A percentile compares a stretch with the other conserved stretches of the same genome.
Evolutionary conservation across 1,140 invertebrate genomes (phyloP).

Genomic region (Drosophila murphyi): DNA sequence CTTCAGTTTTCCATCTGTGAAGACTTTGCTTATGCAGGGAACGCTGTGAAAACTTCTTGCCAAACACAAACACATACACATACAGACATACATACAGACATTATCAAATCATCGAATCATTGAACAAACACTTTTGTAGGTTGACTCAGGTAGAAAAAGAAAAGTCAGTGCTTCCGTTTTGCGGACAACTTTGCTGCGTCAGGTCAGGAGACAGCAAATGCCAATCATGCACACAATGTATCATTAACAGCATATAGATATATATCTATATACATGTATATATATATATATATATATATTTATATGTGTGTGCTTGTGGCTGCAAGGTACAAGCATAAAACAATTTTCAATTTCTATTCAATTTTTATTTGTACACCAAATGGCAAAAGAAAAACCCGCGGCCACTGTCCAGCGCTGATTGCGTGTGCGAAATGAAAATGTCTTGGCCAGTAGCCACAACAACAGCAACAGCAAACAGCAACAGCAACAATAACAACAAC

Average conservation of each 20-base stretch:
- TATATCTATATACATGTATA: neutral
- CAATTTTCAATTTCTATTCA: conserved; percentile 82
- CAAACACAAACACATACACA: conserved; percentile 21
- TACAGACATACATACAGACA: conserved; percentile 6
- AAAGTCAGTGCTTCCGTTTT: conserved; percentile 74
- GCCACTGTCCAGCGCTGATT: conserved; percentile 45
- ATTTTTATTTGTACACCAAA: conserved; percentile 65
- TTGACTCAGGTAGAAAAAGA: conserved; percentile 54
- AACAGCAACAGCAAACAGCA: conserved; percentile 14
- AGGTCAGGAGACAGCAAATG: conserved; percentile 64
- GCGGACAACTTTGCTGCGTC: conserved; percentile 64
- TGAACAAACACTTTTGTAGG: conserved; percentile 62
- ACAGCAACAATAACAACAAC: conserved; percentile 9
- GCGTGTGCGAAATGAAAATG: conserved; percentile 79
- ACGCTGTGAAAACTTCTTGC: conserved; percentile 53
- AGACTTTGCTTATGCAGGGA: conserved; percentile 63
- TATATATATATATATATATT: neutral
- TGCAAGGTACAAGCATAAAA: conserved; percentile 54
- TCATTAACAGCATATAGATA: conserved; percentile 57
- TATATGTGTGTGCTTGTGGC: neutral
- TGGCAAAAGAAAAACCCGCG: conserved; percentile 27
- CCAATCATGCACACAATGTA: conserved; percentile 67
- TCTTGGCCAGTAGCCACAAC: conserved; percentile 68
- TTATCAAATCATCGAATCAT: conserved; percentile 54
- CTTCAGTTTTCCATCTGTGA: conserved; percentile 27